Percentiles rank a stretch among this genome's conserved stretches.
Evolutionary conservation across 2,113 vertebrate genomes (phyloP).

Genomic region (Beaufortia kweichowensis): DNA sequence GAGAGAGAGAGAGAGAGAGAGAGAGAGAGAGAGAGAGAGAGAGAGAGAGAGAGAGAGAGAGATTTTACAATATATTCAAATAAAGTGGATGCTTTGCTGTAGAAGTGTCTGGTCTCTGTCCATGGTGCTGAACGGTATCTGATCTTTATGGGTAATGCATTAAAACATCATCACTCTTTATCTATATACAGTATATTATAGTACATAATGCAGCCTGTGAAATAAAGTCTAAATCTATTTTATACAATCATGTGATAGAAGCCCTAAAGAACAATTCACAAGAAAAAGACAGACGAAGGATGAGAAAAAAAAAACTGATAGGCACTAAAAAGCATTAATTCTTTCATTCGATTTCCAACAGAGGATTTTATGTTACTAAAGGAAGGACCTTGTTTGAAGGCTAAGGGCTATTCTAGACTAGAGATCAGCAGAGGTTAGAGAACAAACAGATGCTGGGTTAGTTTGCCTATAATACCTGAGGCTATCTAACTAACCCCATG

Average conservation of each 20-base stretch:
- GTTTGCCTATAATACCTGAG: conserved; percentile 54
- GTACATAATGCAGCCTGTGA: too few species aligned
- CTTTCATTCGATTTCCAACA: neutral
- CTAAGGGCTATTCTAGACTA: conserved; percentile 15
- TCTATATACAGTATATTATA: too few species aligned
- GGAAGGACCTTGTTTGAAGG: conserved; percentile 5
- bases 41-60: too few species aligned
- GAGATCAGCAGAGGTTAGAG: conserved; percentile 24
- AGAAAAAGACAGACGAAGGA: neutral
- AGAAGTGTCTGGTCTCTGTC: conserved; percentile 62
- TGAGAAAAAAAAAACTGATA: neutral
- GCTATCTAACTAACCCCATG: conserved; percentile 59
- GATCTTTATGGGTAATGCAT: neutral
- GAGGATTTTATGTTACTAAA: neutral
- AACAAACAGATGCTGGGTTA: conserved; percentile 62
- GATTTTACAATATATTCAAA: too few species aligned
- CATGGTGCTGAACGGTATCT: conserved; percentile 66
- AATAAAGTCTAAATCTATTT: neutral
- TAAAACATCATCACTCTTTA: neutral
- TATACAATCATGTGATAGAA: neutral
- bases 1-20: too few species aligned
- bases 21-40: too few species aligned
- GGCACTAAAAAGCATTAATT: neutral
- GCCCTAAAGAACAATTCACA: neutral
- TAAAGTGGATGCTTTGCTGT: too few species aligned